Evolutionary conservation across 1,140 invertebrate genomes (phyloP).

Genomic region (Pissodes strobi): DNA sequence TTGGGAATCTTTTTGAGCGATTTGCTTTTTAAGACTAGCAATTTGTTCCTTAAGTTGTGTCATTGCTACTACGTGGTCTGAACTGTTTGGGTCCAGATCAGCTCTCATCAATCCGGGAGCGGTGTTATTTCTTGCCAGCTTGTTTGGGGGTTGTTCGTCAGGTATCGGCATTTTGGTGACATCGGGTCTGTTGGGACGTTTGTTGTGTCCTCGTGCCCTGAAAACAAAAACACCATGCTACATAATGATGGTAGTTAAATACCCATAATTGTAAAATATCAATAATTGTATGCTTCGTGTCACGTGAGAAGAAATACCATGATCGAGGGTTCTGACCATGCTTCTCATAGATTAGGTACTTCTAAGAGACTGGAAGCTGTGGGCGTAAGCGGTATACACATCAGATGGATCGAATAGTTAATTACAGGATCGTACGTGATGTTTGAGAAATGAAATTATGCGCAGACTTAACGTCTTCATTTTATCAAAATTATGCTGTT

Average conservation of each 20-base stretch:
- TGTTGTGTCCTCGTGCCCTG: conserved; percentile 70
- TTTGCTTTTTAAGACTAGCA: conserved; percentile 87
- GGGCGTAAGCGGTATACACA: no score
- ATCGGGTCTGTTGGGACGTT: conserved; percentile 73
- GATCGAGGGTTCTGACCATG: no score
- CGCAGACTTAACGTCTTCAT: no score
- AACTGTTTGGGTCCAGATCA: conserved; percentile 80
- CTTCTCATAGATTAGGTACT: no score
- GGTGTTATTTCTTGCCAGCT: conserved; percentile 58
- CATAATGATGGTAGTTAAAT: background rate
- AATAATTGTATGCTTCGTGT: no score
- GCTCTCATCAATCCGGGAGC: conserved; percentile 55
- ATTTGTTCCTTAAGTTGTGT: conserved; percentile 94
- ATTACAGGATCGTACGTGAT: no score
- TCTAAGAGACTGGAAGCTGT: no score
- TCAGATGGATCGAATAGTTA: no score
- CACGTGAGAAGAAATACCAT: no score
- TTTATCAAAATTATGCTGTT: no score
- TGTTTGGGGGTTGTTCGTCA: conserved; percentile 51
- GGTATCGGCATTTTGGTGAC: conserved; percentile 67
- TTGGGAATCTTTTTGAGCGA: conserved; percentile 82
- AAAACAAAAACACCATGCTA: conserved; percentile 18
- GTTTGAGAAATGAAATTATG: no score
- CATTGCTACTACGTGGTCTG: conserved; percentile 92
- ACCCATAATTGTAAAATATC: background rate